Evolutionary conservation across 2,797 vertebrate genomes (phyloP), one percentile per base, ranked within the genome.

Genomic region (Parambassis ranga): DNA sequence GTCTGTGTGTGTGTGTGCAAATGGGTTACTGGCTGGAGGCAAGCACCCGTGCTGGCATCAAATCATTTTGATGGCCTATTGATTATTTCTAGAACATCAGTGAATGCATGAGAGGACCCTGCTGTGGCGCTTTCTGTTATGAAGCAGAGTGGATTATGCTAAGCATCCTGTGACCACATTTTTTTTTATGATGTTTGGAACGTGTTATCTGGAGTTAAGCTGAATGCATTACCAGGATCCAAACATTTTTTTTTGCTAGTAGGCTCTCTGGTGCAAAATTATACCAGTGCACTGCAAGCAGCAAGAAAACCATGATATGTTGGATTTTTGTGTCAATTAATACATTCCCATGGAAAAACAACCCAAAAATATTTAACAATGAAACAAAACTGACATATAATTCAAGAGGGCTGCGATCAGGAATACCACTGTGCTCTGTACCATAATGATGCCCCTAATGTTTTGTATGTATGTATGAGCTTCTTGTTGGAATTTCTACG

Each of bases 51-150:
- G 50, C 37, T 11, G 33, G 18, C 22, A 66, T 55, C 39, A 44
- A 65, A 61, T 67, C 63, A 58, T 35, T 64, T 35, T 67, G 32
- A 75, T 68, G 31, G 19, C 33, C 6, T 46, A 13, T 61, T 65
- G 43, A 64, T 74, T 38, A 48, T 50, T 49, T 65, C 31, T 32
- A 58, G 50, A 33, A n/a, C 37, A 37, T 49, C 13, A 44, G 58
- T 60, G 41, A 35, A 55, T 20, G 13, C 24, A 46, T 23, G 22
- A 37, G 16, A 20, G 48, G 56, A 51, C 46, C 30, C n/a, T 7
- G 33, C 51, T 39, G 48, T 31, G 20, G 51, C 37, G 23, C 19
- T 28, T 32, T 38, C 43, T 65, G 49, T 32, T 26, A 16, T 64
- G 28, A 60, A 53, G 36, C 56, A 47, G 6, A 71, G 74, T 47